Conservation (phyloP, 2,797 vertebrate species). For the Liparis tanakae region DNA sequence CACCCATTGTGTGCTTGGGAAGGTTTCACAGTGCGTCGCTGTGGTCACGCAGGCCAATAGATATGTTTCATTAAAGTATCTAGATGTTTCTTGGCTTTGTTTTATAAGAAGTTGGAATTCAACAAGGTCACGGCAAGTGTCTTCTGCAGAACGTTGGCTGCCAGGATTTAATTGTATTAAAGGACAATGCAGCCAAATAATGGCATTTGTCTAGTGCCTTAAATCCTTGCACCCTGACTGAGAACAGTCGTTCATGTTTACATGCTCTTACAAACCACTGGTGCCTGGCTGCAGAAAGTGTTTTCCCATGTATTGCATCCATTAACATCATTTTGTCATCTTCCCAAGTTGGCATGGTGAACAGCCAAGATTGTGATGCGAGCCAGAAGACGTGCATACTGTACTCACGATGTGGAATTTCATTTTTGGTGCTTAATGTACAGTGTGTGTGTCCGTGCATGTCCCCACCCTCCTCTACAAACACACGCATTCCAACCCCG, state of each 20-base stretch:
- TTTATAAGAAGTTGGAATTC: constrained; percentile 7
- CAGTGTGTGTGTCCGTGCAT: constrained; percentile 29
- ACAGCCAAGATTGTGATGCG: constrained; percentile 43
- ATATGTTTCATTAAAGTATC: constrained; percentile 8
- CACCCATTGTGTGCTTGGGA: constrained; percentile 46
- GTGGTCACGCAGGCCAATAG: neutral
- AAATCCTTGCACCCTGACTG: neutral
- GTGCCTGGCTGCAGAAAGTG: neutral
- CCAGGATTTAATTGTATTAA: constrained; percentile 12
- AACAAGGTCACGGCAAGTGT: constrained; percentile 5
- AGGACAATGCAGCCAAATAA: constrained; percentile 8
- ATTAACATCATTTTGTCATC: constrained; percentile 14
- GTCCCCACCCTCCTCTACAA: too few species aligned
- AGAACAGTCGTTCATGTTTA: constrained; percentile 3
- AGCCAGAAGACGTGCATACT: constrained; percentile 9
- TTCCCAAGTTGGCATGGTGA: constrained; percentile 35
- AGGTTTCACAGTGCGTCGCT: constrained; percentile 19
- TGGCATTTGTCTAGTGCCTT: neutral
- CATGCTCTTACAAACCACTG: neutral
- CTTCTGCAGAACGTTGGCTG: constrained; percentile 2
- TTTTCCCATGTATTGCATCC: neutral
- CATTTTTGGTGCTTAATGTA: constrained; percentile 17
- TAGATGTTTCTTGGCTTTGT: constrained; percentile 4
- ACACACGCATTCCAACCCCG: constrained; percentile 18
- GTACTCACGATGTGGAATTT: constrained; percentile 11